Base-by-base conservation (phyloP, 2,113 vertebrate species). In the Chaetorhynchus papuensis region DNA sequence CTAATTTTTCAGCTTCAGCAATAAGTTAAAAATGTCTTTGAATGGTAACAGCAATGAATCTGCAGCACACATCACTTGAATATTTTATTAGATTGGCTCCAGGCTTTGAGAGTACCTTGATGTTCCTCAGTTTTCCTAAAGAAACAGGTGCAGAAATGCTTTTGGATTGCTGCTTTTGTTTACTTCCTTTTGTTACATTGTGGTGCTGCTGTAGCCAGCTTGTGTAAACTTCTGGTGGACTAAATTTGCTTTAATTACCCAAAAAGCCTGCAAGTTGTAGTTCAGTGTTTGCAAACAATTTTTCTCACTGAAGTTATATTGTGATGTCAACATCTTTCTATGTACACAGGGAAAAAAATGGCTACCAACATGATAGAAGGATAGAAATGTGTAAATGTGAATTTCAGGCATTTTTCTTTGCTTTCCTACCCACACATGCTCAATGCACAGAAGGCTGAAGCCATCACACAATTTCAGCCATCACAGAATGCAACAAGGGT, bases 401-500 rank as follows among this genome's bases (percentile, higher is more conserved):
- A 63, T 74, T 50, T 71, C 21, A 45, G 33, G 8, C 13, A 59
- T 33, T 83, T 54, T 92, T 50, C 27, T 71, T 6, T 52, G 8
- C 56, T 68, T 66, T 26, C 8, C 15, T 54, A n/a, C 30, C 27
- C 6, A 49, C 23, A 27, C 3, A 19, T 31, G 42, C 17, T n/a
- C 0, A 0, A 37, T 44, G 22, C 15, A 30, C 24, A 75, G 7
- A 12, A 28, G 15, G 16, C 11, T 39, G 17, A 11, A 68, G 35
- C n/a, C 24, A 11, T 52, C 39, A 54, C 16, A 5, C 39, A 39
- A 20, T 22, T 15, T 70, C 37, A 53, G 19, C 13, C 2, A 5
- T 30, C 21, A 50, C 10, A 41, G 13, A 2, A 4, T 1, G 14
- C 12, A 42, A 13, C 0, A 0, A 27, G 6, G 16, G 21, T 19